Evolutionary conservation across 2,888 invertebrate genomes (phyloP), one percentile per base, ranked within the genome.

Genomic region (Caenorhabditis sp.): DNA sequence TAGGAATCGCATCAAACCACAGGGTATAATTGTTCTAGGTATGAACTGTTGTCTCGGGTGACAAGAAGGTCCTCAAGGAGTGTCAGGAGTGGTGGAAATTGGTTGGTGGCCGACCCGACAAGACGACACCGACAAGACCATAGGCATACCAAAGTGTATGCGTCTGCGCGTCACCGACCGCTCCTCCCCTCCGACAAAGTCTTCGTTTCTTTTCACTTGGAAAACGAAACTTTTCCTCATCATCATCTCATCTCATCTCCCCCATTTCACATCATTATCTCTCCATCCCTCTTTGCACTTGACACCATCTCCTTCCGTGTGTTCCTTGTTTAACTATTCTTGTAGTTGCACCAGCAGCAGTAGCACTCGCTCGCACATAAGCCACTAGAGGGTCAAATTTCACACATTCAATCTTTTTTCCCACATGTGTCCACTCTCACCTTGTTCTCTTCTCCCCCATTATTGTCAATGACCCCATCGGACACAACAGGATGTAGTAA

Each of bases 141-240:
- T 65, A 51, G 65, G 51, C 72, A 74, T 65, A 65, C 70, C 61
- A 61, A 53, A 70, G 51, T 61, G 58, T 65, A 18, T 74, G 37
- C 47, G 22, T 69, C 60, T 58, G 61, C 71, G 70, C 61, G 61
- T 71, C 61, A 64, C 55, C 64, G 28, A 22, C 74, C 40, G 35
- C 40, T 26, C 18, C n/a, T n/a, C n/a, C n/a, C n/a, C n/a, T n/a
- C 65, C 65, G 65, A 65, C 65, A 65, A 67, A 67, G 40, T 65
- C 74, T 72, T 72, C 64, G 44, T 74, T 40, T 72, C 64, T 58
- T 74, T 40, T 74, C 65, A 65, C 65, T 74, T n/a, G n/a, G n/a
- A n/a, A n/a, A n/a, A n/a, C 37, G 65, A 74, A 74, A 74, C 74
- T 74, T 74, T 60, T 56, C 62, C 55, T 71, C 62, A 44, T 51